Conservation (phyloP, 2,797 vertebrate species). For the Siniperca scherzeri region DNA sequence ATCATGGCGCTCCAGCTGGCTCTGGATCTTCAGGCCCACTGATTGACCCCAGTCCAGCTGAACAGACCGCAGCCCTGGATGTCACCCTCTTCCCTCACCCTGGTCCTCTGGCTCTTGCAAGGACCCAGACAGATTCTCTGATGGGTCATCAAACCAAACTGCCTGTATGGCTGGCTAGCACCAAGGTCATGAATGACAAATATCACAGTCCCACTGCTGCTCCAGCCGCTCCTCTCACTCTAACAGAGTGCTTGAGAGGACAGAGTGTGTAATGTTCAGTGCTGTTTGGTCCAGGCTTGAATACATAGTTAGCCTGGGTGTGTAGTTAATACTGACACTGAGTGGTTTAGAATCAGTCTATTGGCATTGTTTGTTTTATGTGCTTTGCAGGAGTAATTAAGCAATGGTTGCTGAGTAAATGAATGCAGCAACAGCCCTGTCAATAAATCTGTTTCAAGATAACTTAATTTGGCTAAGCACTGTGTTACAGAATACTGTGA, state of each 20-base stretch:
- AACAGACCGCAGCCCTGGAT: slow-evolving; percentile 73
- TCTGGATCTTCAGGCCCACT: slow-evolving; percentile 64
- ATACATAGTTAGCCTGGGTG: slow-evolving; percentile 53
- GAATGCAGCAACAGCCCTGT: slow-evolving; percentile 74
- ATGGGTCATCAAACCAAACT: slow-evolving; percentile 83
- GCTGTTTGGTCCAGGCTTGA: slow-evolving; percentile 41
- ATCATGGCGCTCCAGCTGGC: slow-evolving; percentile 83
- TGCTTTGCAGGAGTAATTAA: slow-evolving; percentile 81
- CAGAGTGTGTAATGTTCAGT: slow-evolving; percentile 26
- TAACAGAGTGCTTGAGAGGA: slow-evolving; percentile 37
- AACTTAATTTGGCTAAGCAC: slow-evolving; percentile 85
- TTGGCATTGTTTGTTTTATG: slow-evolving; percentile 82
- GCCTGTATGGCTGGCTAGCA: slow-evolving; percentile 59
- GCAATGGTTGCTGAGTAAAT: slow-evolving; percentile 82
- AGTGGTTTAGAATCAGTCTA: slow-evolving; percentile 77
- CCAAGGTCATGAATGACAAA: slow-evolving; percentile 76
- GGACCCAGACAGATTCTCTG: slow-evolving; percentile 75
- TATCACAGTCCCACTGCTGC: slow-evolving; percentile 54
- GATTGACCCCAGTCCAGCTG: slow-evolving; percentile 80
- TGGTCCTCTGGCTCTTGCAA: slow-evolving; percentile 65
- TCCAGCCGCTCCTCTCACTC: slow-evolving; percentile 24
- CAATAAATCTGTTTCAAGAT: slow-evolving; percentile 86
- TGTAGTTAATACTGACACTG: slow-evolving; percentile 75
- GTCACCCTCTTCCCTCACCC: slow-evolving; percentile 63
- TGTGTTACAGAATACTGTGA: slow-evolving; percentile 81